Evolutionary conservation across 1,140 invertebrate genomes (phyloP), one percentile per base, ranked within the genome.

Genomic region (Euglossa dilemma): DNA sequence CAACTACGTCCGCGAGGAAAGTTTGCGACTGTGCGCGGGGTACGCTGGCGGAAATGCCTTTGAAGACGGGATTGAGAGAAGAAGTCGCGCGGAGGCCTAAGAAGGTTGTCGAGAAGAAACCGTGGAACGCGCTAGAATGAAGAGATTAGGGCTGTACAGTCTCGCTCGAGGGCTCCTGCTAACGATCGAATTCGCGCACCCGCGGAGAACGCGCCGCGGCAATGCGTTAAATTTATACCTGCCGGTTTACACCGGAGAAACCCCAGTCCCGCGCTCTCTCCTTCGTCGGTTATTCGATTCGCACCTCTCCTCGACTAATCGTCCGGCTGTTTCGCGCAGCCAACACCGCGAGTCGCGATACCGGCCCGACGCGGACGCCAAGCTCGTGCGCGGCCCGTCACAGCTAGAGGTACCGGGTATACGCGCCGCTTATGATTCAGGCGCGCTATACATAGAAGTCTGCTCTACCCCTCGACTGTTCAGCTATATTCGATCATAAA

Each of bases 401-500:
- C 57, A 67, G 77, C 28, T 56, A 64, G 36, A 36, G 66, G 64
- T 61, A 64, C 28, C 69, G 52, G 16, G 61, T 43, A 74, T 57
- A 78, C 56, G 73, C 79, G 77, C 82, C 80, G 84, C 77, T 88
- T 86, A 84, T 89, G 87, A 89, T 86, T 88, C 87, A 88, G 78
- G 67, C 86, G 64, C 61, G 83, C 83, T 88, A 88, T 88, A 88
- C 86, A 88, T 88, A 88, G 87, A 85, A 82, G 59, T 76, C 47
- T 43, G 50, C 71, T 74, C 73, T 88, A 77, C 72, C 84, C 86
- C 71, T 87, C 83, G 85, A 73, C 85, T 45, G 79, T 64, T 72
- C 47, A 36, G 54, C 83, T 86, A 86, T 87, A 86, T 89, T 89
- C 88, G 84, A 89, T 89, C 88, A 84, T 87, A 89, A 89, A 89